These are phyloP conservation scores for Pantherophis vulpinus DNA, from an alignment of 2,797 vertebrate genomes.

Conservation along the genomic window DNA sequence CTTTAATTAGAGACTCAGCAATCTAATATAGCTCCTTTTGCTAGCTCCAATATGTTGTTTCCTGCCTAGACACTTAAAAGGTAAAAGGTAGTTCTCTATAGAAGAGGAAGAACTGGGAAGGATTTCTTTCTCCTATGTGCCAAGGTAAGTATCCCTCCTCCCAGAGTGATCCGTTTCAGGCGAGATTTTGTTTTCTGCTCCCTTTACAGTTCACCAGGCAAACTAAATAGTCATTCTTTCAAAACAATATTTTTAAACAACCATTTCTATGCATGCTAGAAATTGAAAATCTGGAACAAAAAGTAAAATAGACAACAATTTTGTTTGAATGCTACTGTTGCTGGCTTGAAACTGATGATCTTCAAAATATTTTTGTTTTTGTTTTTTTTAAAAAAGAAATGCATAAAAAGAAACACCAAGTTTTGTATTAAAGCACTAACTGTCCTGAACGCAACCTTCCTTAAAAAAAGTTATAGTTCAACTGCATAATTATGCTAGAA, in stretches of 20 bases:
- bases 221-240: not conserved
- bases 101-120: not conserved
- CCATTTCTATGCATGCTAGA: not conserved
- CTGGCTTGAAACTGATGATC: not conserved
- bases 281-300: not conserved
- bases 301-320: not conserved
- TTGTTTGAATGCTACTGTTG: not conserved
- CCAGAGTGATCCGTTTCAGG: not conserved
- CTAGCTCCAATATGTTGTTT: not conserved
- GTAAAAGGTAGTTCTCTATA: not conserved
- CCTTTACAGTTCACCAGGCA: not conserved
- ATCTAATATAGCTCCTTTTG: not conserved
- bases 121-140: not conserved
- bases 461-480: not conserved
- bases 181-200: not conserved
- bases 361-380: not conserved
- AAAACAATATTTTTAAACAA: not conserved
- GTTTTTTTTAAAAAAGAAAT: not conserved
- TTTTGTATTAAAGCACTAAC: not conserved
- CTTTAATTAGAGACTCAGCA: not conserved
- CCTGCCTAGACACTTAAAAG: not conserved
- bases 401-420: not conserved
- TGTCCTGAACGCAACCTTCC: not conserved
- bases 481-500: not conserved
- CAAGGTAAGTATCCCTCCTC: not conserved